phyloP scores from a whole-genome alignment of 2,113 vertebrate genomes.

The Tachuris rubrigastra region DNA sequence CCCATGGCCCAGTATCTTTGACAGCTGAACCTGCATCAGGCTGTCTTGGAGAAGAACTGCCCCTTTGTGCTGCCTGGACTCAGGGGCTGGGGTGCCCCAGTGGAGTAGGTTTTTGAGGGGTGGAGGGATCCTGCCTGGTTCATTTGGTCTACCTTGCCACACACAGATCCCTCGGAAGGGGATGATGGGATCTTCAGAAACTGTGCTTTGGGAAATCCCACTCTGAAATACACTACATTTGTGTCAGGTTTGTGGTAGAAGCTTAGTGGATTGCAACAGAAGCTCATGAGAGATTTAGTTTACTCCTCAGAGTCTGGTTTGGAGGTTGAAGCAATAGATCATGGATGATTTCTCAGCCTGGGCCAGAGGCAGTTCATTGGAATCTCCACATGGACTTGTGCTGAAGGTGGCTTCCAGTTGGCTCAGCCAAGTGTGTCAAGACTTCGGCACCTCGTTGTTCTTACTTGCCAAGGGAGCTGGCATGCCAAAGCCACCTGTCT shows the following conservation, averaged over 20 bases:
- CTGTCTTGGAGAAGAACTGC: not conserved
- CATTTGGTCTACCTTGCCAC: not conserved
- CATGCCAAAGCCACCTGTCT: not conserved
- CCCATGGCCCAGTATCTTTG: not conserved
- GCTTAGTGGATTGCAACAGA: not conserved
- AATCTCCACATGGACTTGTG: not conserved
- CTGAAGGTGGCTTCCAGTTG: not conserved
- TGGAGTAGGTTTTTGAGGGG: not conserved
- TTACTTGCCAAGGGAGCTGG: not conserved
- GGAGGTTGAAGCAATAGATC: not conserved
- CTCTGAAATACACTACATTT: not conserved
- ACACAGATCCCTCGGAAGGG: not conserved
- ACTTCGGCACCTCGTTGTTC: not conserved
- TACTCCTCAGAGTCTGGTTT: not conserved
- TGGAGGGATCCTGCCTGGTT: not conserved
- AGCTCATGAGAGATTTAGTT: not conserved
- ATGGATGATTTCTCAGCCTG: not conserved
- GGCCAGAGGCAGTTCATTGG: not conserved
- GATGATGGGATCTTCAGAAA: not conserved
- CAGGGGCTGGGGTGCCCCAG: not conserved
- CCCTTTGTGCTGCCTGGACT: not conserved
- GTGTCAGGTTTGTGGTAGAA: not conserved
- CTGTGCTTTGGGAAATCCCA: not conserved
- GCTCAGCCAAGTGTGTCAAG: not conserved
- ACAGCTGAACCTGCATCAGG: not conserved